phyloP scores from a whole-genome alignment of 2,888 invertebrate genomes.

The Perdita meconis region DNA sequence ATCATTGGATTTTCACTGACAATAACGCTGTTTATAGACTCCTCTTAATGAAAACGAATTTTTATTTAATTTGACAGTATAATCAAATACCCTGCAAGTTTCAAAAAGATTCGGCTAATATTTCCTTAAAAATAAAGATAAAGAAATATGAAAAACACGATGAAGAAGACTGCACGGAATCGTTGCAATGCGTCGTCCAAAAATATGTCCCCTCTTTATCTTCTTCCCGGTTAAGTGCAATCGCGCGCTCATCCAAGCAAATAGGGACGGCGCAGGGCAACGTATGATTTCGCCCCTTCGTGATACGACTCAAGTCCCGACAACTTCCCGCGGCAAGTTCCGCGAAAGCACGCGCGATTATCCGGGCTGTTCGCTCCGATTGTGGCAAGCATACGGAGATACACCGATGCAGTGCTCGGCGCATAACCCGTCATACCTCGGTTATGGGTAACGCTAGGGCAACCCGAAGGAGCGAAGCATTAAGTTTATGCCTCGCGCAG shows the following conservation, averaged over 20 bases:
- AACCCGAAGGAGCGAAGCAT: conserved; percentile 60
- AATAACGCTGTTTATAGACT: too few relatives aligned
- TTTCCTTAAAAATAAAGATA: too few relatives aligned
- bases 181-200: too few relatives aligned
- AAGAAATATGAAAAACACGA: background rate
- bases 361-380: conserved; percentile 65
- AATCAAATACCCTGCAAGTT: too few relatives aligned
- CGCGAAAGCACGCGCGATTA: conserved; percentile 62
- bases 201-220: background rate
- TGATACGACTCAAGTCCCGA: conserved; percentile 45
- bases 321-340: conserved; percentile 66
- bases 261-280: background rate
- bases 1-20: too few relatives aligned
- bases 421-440: conserved; percentile 54
- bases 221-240: background rate
- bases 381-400: conserved; percentile 61
- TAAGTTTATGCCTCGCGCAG: conserved; percentile 69
- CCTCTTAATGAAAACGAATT: too few relatives aligned
- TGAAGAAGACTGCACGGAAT: too few relatives aligned
- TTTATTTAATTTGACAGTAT: too few relatives aligned
- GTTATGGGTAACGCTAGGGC: conserved; percentile 51
- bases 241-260: background rate
- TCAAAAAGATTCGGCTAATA: too few relatives aligned
- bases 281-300: conserved; percentile 48
- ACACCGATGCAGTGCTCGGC: conserved; percentile 33